These are phyloP conservation scores for Battus philenor DNA, from an alignment of 1,140 invertebrate genomes.

Conservation along the genomic window DNA sequence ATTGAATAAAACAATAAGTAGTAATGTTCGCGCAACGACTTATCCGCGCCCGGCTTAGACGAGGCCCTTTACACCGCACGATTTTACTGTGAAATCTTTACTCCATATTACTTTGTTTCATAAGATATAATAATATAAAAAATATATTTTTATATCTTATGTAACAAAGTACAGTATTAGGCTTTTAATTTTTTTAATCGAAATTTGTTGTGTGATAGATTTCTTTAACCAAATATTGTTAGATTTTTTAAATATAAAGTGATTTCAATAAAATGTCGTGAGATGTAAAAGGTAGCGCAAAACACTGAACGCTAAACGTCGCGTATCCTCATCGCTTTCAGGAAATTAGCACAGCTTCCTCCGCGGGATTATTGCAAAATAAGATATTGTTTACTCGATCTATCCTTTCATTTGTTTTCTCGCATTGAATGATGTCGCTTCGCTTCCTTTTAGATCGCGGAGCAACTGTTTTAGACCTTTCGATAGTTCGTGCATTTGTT, in stretches of 20 bases:
- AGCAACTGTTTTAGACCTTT: slow-evolving; percentile 24
- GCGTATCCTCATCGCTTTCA: slow-evolving; percentile 51
- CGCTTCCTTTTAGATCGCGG: slow-evolving; percentile 26
- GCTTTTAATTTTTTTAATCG: no score
- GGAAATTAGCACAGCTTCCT: slow-evolving; percentile 68
- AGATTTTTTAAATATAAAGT: no score
- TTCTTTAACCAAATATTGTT: no score
- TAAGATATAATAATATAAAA: no score
- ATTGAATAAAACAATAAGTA: slow-evolving; percentile 29
- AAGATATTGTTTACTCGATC: slow-evolving; percentile 71
- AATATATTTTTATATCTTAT: no score
- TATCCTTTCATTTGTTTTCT: slow-evolving; percentile 51
- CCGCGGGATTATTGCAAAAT: slow-evolving; percentile 66
- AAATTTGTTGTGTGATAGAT: no score
- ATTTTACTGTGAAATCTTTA: no score
- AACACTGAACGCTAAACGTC: slow-evolving; percentile 42
- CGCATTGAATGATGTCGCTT: slow-evolving; percentile 45
- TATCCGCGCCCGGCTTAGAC: slow-evolving; percentile 12
- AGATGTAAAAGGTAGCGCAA: slow-evolving; percentile 44
- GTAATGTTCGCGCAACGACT: slow-evolving; percentile 23
- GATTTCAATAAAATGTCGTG: no score
- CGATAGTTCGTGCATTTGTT: not conserved
- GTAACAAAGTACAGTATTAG: no score
- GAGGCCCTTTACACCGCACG: slow-evolving; percentile 5
- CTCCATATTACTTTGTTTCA: no score